phyloP scores from a whole-genome alignment of 2,113 vertebrate genomes.

The Sturnira hondurensis region DNA sequence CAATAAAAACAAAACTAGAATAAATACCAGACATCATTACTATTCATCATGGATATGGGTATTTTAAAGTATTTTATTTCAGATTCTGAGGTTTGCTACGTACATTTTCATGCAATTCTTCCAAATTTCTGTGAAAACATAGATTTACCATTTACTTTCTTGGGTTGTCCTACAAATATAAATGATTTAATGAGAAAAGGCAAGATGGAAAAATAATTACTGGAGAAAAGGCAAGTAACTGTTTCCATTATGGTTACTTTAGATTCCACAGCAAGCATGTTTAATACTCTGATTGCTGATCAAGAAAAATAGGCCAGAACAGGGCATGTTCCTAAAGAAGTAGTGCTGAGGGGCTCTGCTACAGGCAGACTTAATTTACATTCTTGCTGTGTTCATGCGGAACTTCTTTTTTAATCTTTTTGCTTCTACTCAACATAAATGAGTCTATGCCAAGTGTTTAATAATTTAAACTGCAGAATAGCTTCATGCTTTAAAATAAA shows the following conservation, averaged over 20 bases:
- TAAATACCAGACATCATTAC: neutral
- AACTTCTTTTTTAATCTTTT: conserved; percentile 30
- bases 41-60: neutral
- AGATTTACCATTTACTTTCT: neutral
- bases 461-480: conserved; percentile 48
- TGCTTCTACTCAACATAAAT: conserved; percentile 20
- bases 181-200: conserved; percentile 14
- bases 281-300: conserved; percentile 32
- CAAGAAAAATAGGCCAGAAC: conserved; percentile 10
- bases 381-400: conserved; percentile 32
- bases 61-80: neutral
- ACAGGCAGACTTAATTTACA: conserved; percentile 30
- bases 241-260: conserved; percentile 27
- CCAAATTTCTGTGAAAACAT: neutral
- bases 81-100: neutral
- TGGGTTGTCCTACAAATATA: neutral
- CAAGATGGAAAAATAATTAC: neutral
- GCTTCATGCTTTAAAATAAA: conserved; percentile 29
- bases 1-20: neutral
- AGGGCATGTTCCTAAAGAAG: conserved; percentile 8
- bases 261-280: neutral
- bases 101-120: neutral
- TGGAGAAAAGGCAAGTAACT: neutral
- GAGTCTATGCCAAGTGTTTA: conserved; percentile 20
- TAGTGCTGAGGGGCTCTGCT: neutral